Conservation (phyloP, 2,797 vertebrate genomes). For the Microctenopoma steveboyesi region DNA sequence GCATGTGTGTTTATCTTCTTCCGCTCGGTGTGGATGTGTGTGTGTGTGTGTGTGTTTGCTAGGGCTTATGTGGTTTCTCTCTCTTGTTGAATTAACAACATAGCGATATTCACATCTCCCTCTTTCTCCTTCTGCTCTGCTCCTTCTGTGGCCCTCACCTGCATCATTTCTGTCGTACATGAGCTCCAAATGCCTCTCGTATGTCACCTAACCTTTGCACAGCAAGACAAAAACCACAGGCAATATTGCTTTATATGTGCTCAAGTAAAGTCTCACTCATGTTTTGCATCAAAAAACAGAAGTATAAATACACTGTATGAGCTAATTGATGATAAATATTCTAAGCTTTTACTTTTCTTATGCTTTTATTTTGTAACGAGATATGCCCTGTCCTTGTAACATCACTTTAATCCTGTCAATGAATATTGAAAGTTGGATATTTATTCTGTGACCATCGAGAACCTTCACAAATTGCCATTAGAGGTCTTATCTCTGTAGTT, state of each 20-base stretch:
- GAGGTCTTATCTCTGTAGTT: slow-evolving; percentile 48
- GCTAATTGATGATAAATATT: slow-evolving; percentile 8
- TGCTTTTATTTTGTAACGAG: slow-evolving; percentile 28
- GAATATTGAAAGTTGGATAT: slow-evolving; percentile 24
- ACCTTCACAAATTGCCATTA: slow-evolving; percentile 56
- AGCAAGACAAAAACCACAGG: neutral
- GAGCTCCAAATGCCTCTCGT: slow-evolving; percentile 7
- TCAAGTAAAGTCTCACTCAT: slow-evolving; percentile 7
- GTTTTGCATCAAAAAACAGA: slow-evolving; percentile 10
- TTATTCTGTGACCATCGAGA: slow-evolving; percentile 37
- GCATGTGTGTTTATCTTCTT: slow-evolving; percentile 25
- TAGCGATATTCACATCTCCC: slow-evolving; percentile 35
- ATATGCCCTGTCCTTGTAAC: slow-evolving; percentile 8
- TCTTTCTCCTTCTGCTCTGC: slow-evolving; percentile 44
- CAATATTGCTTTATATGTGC: slow-evolving; percentile 3
- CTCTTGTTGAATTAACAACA: slow-evolving; percentile 45
- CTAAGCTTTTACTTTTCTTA: neutral
- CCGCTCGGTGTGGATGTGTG: slow-evolving; percentile 10
- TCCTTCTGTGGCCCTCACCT: slow-evolving; percentile 32
- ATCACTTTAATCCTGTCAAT: slow-evolving; percentile 38
- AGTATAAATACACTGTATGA: neutral
- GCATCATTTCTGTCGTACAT: slow-evolving; percentile 15
- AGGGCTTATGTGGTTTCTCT: slow-evolving; percentile 34
- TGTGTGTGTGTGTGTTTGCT: slow-evolving; percentile 30
- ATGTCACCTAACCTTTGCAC: slow-evolving; percentile 26